Base-by-base conservation (phyloP, 2,113 vertebrate species). In the Semicossyphus pulcher region DNA sequence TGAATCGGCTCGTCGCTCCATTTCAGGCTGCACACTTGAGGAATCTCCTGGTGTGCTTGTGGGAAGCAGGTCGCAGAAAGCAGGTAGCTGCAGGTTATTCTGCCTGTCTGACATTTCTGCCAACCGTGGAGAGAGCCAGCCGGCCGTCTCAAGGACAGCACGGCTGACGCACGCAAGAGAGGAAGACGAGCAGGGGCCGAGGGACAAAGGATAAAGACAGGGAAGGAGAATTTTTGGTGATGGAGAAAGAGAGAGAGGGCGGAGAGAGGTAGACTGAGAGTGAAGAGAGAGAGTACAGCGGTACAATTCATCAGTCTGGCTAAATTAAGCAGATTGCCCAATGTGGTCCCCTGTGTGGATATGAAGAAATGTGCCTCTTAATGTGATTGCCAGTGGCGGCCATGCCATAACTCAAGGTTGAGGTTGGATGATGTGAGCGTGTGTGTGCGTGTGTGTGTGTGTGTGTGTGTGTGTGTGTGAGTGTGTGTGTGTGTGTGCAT, bases 271-370 rank as follows among this genome's bases (percentile, higher is more conserved):
- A 66, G 44, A 79, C 48, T 26, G 25, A 76, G 69, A 60, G 51
- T 21, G 41, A 15, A 32, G 39, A 42, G 44, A 34, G n/a, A 41
- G 51, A 57, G 52, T 8, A 4, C 39, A 61, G 41, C 34, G 4
- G 32, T 64, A 74, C 77, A 59, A 88, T 91, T 88, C 76, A 87
- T 90, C 86, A 86, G 89, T 82, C 76, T 78, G 69, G 80, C 72
- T 88, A 85, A 90, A 92, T 91, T 90, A 91, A 81, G 75, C 53
- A 89, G 87, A 91, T 91, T 90, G 86, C 78, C 67, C 83, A 86
- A 74, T 53, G 76, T 86, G 79, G 41, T 80, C 71, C 70, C 80
- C 77, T 71, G 72, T 81, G 67, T 67, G 78, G 86, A 90, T 82
- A 85, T 80, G 79, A 87, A 81, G 88, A 78, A 82, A 85, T 79